Evolutionary conservation across 2,888 invertebrate genomes (phyloP).

Genomic region (Cenopis cana): DNA sequence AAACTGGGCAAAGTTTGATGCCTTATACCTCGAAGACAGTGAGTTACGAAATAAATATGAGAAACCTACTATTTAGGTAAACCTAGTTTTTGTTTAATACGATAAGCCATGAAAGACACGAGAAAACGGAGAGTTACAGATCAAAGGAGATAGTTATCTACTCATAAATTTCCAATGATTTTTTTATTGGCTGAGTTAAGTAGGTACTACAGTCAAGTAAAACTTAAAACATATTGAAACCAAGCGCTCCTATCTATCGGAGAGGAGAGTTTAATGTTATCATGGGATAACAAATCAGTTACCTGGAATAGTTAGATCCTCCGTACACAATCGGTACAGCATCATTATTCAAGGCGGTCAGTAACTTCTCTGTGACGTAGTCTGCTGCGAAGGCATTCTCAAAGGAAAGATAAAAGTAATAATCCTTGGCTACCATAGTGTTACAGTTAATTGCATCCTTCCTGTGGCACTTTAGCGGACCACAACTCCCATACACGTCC

Average conservation of each 20-base stretch:
- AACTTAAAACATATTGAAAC: no score
- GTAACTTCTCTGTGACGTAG: constrained; percentile 85
- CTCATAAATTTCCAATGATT: background rate
- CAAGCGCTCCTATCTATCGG: no score
- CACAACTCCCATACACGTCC: constrained; percentile 85
- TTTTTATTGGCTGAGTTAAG: background rate
- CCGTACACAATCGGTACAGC: constrained; percentile 89
- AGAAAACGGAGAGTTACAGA: no score
- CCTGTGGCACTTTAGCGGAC: constrained; percentile 63
- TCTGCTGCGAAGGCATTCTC: constrained; percentile 89
- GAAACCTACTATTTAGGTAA: no score
- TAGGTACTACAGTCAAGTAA: no score
- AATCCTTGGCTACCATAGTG: constrained; percentile 78
- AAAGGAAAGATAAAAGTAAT: constrained; percentile 90
- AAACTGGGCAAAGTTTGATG: no score
- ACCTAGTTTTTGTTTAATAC: no score
- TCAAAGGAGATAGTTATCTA: no score
- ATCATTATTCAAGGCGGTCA: constrained; percentile 84
- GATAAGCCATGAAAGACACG: no score
- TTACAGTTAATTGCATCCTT: constrained; percentile 58
- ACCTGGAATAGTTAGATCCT: constrained; percentile 86
- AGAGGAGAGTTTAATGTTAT: no score
- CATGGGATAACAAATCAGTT: constrained; percentile 8
- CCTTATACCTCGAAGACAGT: no score
- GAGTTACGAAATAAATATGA: no score